A percentile compares a stretch with the other conserved stretches of the same genome.
These are phyloP conservation scores for Drosophila affinis DNA, from an alignment of 2,888 invertebrate genomes.

Conservation along the genomic window DNA sequence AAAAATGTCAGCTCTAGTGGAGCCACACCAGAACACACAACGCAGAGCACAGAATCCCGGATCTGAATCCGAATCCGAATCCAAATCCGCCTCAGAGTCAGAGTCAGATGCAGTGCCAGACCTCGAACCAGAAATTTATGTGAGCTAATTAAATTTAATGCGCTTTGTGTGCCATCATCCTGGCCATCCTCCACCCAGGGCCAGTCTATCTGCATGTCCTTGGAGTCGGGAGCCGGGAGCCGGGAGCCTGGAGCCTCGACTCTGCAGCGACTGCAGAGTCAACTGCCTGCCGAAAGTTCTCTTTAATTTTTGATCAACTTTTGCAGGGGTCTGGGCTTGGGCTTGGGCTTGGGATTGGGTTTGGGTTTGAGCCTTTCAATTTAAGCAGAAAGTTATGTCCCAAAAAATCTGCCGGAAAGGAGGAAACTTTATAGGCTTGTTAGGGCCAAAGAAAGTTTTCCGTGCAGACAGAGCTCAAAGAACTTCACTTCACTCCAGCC, in stretches of 20 bases:
- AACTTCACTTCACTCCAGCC: neutral
- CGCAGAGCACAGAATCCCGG: neutral
- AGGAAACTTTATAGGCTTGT: conserved; percentile 52
- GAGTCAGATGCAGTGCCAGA: conserved; percentile 1
- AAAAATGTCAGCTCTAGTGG: conserved; percentile 67
- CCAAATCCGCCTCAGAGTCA: conserved; percentile 12
- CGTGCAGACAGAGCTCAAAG: conserved; percentile 8
- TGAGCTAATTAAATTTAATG: conserved; percentile 74
- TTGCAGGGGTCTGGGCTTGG: conserved; percentile 6
- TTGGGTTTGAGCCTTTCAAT: conserved; percentile 20
- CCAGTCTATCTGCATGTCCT: conserved; percentile 28
- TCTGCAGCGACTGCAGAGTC: conserved; percentile 8
- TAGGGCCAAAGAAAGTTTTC: conserved; percentile 36
- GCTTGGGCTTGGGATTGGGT: neutral
- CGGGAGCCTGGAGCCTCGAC: neutral
- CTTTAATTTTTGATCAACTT: conserved; percentile 63
- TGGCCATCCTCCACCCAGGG: neutral
- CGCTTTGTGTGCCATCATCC: conserved; percentile 44
- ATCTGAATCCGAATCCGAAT: conserved; percentile 9
- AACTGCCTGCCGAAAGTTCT: conserved; percentile 22
- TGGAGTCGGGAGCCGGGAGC: neutral
- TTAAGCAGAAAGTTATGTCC: conserved; percentile 30
- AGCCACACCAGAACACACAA: conserved; percentile 19
- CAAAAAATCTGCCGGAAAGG: conserved; percentile 22
- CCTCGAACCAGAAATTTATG: conserved; percentile 56